A percentile compares a stretch with the other conserved stretches of the same genome.
Conservation (phyloP, 1,140 invertebrate genomes). For the Drosophila cardini region DNA sequence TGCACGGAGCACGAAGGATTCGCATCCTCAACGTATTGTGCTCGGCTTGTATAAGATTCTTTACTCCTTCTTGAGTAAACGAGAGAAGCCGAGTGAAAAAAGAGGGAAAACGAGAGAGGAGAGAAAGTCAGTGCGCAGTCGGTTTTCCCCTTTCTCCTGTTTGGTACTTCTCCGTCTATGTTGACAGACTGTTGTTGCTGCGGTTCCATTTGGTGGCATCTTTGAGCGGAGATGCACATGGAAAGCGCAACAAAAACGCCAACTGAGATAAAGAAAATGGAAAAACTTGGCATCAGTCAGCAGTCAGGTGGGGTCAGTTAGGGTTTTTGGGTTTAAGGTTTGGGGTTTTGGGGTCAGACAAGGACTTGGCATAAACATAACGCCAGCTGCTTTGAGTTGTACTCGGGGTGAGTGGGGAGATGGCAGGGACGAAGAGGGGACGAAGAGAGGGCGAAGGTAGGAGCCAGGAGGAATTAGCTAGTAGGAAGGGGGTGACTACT, state of each 20-base stretch:
- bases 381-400: conserved; percentile 29
- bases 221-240: conserved; percentile 26
- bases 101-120: background rate
- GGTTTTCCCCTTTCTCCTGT: background rate
- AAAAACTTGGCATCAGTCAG: conserved; percentile 29
- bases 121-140: conserved; percentile 4
- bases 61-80: conserved; percentile 32
- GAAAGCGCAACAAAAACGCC: conserved; percentile 31
- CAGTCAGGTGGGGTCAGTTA: conserved; percentile 17
- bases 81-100: background rate
- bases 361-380: conserved; percentile 30
- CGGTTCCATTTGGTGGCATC: conserved; percentile 16
- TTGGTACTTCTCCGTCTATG: conserved; percentile 11
- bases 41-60: conserved; percentile 30
- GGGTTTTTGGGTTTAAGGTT: background rate
- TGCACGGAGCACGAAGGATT: conserved; percentile 5
- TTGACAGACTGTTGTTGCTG: conserved; percentile 34
- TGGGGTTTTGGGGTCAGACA: conserved; percentile 11
- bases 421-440: conserved; percentile 15
- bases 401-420: conserved; percentile 2
- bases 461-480: too few species aligned
- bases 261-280: conserved; percentile 60
- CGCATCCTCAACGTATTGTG: conserved; percentile 14
- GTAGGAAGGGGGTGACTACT: background rate
- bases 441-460: background rate